Evolutionary conservation across 2,113 vertebrate genomes (phyloP).

Genomic region (Phasianus colchicus): DNA sequence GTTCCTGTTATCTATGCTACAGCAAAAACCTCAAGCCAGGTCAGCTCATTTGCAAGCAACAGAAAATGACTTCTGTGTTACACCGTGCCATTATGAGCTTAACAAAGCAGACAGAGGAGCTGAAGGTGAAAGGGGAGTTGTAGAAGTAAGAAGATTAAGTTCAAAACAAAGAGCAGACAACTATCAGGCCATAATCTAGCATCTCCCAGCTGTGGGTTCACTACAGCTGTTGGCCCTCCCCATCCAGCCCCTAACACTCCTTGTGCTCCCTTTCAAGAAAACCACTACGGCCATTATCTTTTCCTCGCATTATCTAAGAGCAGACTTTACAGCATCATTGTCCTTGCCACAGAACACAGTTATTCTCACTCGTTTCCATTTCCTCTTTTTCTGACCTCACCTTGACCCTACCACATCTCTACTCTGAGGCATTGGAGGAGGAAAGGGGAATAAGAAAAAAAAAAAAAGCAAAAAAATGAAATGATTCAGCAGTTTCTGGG

Average conservation of each 20-base stretch:
- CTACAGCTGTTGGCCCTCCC: not conserved
- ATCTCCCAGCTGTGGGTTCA: not conserved
- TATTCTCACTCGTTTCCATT: not conserved
- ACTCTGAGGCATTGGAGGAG: not conserved
- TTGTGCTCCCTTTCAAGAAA: not conserved
- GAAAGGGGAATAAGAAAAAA: not conserved
- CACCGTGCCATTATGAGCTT: not conserved
- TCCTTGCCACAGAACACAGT: not conserved
- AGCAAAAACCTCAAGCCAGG: constrained; percentile 26
- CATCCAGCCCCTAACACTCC: not conserved
- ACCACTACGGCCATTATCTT: not conserved
- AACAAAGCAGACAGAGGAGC: not conserved
- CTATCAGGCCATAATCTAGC: not conserved
- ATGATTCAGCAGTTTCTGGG: constrained; percentile 55
- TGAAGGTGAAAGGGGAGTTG: not conserved
- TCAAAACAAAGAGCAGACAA: not conserved
- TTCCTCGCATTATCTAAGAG: not conserved
- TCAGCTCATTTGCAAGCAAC: constrained; percentile 18
- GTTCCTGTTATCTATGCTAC: constrained; percentile 30
- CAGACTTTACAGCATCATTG: not conserved
- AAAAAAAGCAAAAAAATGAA: not conserved
- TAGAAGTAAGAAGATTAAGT: not conserved
- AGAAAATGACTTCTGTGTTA: not conserved
- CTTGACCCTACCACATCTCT: not conserved
- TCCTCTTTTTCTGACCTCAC: not conserved